Evolutionary conservation across 2,797 vertebrate genomes (phyloP).

Genomic region (Crenichthys baileyi): DNA sequence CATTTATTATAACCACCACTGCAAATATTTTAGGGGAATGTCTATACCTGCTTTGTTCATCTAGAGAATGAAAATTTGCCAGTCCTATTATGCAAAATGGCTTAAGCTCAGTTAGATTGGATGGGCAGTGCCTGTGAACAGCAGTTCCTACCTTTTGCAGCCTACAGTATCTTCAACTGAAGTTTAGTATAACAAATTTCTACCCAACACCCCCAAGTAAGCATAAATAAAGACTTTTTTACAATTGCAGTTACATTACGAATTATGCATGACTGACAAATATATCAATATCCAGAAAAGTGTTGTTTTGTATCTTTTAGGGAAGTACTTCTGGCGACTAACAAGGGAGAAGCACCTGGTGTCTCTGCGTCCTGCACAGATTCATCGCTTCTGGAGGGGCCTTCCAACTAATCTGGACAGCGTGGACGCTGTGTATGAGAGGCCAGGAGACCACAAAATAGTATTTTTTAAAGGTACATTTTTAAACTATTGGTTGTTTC

Average conservation of each 20-base stretch:
- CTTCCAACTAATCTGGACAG: slow-evolving; percentile 90
- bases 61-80: background rate
- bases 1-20: background rate
- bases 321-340: slow-evolving; percentile 95
- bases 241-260: background rate
- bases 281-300: background rate
- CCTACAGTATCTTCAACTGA: background rate
- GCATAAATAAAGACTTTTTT: background rate
- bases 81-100: background rate
- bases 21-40: background rate
- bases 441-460: slow-evolving; percentile 92
- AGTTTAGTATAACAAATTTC: background rate
- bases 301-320: slow-evolving; percentile 65
- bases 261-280: background rate
- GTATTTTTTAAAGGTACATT: slow-evolving; percentile 86
- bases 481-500: background rate
- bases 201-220: background rate
- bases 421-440: slow-evolving; percentile 93
- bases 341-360: slow-evolving; percentile 94
- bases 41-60: background rate
- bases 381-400: slow-evolving; percentile 96
- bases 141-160: background rate
- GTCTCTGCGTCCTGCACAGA: slow-evolving; percentile 91
- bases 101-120: background rate
- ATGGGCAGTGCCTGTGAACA: background rate